Evolutionary conservation across 1,140 invertebrate genomes (phyloP), one percentile per base, ranked within the genome.

Genomic region (Parapsyche elsis): DNA sequence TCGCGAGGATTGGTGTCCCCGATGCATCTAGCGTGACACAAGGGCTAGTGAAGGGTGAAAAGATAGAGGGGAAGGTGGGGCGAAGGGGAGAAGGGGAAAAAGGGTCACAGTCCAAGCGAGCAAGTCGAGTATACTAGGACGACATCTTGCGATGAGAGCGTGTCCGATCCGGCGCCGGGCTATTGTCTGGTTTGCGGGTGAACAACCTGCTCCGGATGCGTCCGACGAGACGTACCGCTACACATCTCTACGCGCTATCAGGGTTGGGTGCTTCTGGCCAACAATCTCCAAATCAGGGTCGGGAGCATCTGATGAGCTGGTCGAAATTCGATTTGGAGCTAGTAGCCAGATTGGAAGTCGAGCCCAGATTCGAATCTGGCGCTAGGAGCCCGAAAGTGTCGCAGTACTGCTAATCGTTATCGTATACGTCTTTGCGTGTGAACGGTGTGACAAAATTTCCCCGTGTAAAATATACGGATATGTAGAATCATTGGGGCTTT

Each of bases 141-240:
- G 38, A 70, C 2, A 7, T 38, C 30, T 38, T 38, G 30, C 30
- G 70, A 10, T 30, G 12, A 21, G 61, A 21, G 61, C 44, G 24
- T 10, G 67, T 71, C 67, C 19, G 24, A 38, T 24, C 26, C 67
- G 71, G 45, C 38, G 71, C 71, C 38, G 71, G n/a, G 38, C 71
- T 14, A 75, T 30, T 38, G 46, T 46, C 23, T 30, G 24, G 9
- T 9, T n/a, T 19, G 38, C 10, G 75, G 75, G 75, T 77, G 61
- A 77, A 77, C 75, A 77, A 77, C 75, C 75, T 77, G 75, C 75
- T 38, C 45, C 75, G 53, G 53, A 57, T 53, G 30, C 75, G 19
- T 2, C 46, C 16, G 5, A 9, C 30, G 5, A 2, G 21, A 21
- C 45, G 38, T 61, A 59, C 21, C 74, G 49, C 53, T 59, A 49